Evolutionary conservation across 2,888 invertebrate genomes (phyloP).

Genomic region (Agrypnus murinus): DNA sequence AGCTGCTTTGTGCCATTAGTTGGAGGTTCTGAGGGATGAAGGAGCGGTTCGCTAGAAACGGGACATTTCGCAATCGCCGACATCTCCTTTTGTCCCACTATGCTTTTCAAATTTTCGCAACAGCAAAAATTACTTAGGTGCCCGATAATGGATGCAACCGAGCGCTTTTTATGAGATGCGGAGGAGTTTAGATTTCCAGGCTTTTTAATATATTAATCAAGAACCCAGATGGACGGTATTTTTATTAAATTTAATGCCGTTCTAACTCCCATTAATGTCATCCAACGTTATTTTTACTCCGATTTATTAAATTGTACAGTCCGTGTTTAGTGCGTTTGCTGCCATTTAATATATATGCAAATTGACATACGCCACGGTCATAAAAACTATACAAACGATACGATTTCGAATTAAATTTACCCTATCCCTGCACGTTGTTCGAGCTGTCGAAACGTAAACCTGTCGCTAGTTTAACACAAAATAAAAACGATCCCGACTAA

Average conservation of each 20-base stretch:
- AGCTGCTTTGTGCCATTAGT: conserved; percentile 42
- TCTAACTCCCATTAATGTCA: conserved; percentile 36
- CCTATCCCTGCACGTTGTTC: conserved; percentile 30
- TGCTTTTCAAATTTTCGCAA: conserved; percentile 37
- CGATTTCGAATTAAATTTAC: conserved; percentile 45
- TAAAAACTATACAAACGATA: conserved; percentile 46
- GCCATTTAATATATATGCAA: conserved; percentile 49
- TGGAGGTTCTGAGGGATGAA: conserved; percentile 9
- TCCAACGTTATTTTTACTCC: conserved; percentile 38
- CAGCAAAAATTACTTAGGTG: conserved; percentile 44
- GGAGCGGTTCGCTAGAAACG: conserved; percentile 22
- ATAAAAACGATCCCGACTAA: no score
- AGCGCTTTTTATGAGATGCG: conserved; percentile 33
- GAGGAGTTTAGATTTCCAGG: not conserved
- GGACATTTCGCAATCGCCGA: conserved; percentile 40
- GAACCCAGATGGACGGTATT: conserved; percentile 36
- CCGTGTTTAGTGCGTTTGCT: conserved; percentile 42
- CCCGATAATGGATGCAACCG: conserved; percentile 40
- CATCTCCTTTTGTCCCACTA: conserved; percentile 31
- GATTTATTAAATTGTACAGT: conserved; percentile 43
- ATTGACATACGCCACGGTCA: conserved; percentile 36
- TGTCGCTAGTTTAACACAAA: conserved; percentile 3
- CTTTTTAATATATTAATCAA: conserved; percentile 38
- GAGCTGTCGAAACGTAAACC: conserved; percentile 8
- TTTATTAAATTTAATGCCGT: conserved; percentile 39